Conservation (phyloP, 1,140 invertebrate genomes). For the Aphelenchoides fujianensis region DNA sequence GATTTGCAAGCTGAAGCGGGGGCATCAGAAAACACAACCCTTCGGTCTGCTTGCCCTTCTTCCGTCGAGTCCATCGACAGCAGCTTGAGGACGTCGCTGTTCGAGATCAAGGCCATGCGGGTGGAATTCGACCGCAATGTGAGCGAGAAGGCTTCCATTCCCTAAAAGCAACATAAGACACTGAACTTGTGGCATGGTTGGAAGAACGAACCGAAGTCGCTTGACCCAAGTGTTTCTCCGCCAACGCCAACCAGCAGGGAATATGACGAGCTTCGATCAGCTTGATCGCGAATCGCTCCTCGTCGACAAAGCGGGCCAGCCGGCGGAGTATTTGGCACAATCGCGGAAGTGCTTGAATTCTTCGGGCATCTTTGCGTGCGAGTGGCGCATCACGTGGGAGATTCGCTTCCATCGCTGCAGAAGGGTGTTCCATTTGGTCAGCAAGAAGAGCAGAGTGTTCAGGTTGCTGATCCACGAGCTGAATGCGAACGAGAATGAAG, state of each 20-base stretch:
- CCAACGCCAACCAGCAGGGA: slow-evolving; percentile 32
- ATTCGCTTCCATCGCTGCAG: slow-evolving; percentile 35
- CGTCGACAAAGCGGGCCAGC: slow-evolving; percentile 37
- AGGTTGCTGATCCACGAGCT: slow-evolving; percentile 38
- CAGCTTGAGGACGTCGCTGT: slow-evolving; percentile 34
- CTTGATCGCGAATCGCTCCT: slow-evolving; percentile 38
- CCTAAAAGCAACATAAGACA: slow-evolving; percentile 27
- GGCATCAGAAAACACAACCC: not conserved
- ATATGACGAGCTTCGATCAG: slow-evolving; percentile 41
- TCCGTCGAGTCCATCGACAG: slow-evolving; percentile 20
- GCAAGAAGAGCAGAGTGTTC: not conserved
- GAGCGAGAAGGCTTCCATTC: slow-evolving; percentile 28
- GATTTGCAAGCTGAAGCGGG: slow-evolving; percentile 27
- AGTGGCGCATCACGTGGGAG: slow-evolving; percentile 34
- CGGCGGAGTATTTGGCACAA: slow-evolving; percentile 33
- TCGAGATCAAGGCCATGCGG: slow-evolving; percentile 29
- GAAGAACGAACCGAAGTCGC: slow-evolving; percentile 28
- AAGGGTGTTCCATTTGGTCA: slow-evolving; percentile 37
- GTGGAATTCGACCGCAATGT: slow-evolving; percentile 23
- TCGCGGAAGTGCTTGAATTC: slow-evolving; percentile 38
- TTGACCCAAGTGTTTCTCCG: slow-evolving; percentile 30
- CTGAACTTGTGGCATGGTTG: slow-evolving; percentile 3
- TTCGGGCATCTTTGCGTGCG: slow-evolving; percentile 32
- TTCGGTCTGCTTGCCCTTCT: slow-evolving; percentile 16
- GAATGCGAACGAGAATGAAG: slow-evolving; percentile 19